Base-by-base conservation (phyloP, 30 jellyfish, hydroid and myxozoan genomes). In the Turritopsis dohrnii region DNA sequence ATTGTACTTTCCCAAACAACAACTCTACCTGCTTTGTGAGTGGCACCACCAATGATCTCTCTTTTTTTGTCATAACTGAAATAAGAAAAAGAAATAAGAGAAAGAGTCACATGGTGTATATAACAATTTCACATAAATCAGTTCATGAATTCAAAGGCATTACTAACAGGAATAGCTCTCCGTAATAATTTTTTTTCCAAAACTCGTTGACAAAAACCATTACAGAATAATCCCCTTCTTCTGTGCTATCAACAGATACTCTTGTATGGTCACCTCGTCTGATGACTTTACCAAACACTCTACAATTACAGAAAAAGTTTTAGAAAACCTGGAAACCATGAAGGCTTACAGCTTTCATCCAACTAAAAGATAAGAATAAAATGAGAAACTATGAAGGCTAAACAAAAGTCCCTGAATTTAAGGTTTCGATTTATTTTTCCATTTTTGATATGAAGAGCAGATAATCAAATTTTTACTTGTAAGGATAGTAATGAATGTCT, bases 141-240 rank as follows among this genome's bases (percentile, higher is more conserved):
- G 21, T 18, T 60, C 21, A 23, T 60, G 52, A 72, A 0, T 19
- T 18, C 74, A 26, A 0, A 0, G 21, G 21, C 30, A 0, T 4
- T 24, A 86, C 97, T 91, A 31, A 91, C 97, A 91, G 86, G 52
- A 86, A 91, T 60, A 91, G 80, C 87, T 92, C 98, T 81, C 98
- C 98, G 81, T 92, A 92, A 73, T 88, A 75, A 71, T 92, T 92
- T 80, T 88, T 92, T 53, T 89, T 80, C 98, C 98, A 92, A 23
- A 29, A 77, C 16, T 87, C 22, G 54, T 84, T 87, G 28, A 92
- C 81, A 71, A 86, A 92, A 23, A 92, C 52, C n/a, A 85, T 79
- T 22, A 72, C 98, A 18, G 98, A 87, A 73, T 65, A 92, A 29
- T 92, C 98, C 20, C 82, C 95, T 18, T 87, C 83, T 7, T 79